Base-by-base conservation (phyloP, 2,797 vertebrate genomes). In the Siniperca scherzeri region DNA sequence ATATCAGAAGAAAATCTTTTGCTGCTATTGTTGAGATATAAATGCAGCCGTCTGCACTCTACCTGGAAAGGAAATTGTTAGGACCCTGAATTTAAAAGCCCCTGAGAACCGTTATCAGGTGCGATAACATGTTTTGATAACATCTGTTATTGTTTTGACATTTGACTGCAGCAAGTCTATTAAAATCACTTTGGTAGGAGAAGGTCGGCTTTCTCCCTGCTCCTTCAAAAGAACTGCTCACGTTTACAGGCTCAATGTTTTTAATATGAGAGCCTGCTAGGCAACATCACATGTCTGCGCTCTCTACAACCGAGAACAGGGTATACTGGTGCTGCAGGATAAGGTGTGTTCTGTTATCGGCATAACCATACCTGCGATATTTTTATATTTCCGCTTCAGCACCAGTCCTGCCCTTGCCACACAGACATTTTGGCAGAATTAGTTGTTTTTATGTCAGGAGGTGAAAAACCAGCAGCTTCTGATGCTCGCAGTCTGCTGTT, bases 1-100 rank as follows among this genome's bases (percentile, higher is more conserved):
- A 88, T 73, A 74, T 83, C 80, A 65, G 59, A 77, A 59, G n/a
- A 77, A 50, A 75, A 50, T 86, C 36, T 74, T 78, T 38, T 52
- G 44, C 70, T 50, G 72, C 48, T 74, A 53, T 82, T 89, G 69
- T 83, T 73, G 44, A 66, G 36, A 36, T 55, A 52, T 67, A 69
- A 83, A 91, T 56, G 36, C 52, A 66, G 38, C 59, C 56, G 10
- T 62, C 4, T 5, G 50, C 38, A 6, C 7, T 77, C 4, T 52
- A 27, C 67, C 40, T 71, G 52, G 53, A 83, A 61, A 83, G 68
- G 0, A 69, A 30, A 79, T 21, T 40, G 27, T 61, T 6, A 9
- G 16, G 44, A 53, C 60, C 38, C 50, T n/a, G 42, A 52, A 67
- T 70, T 80, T 66, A 70, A 81, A 81, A 76, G 55, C 50, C 40